phyloP scores from a whole-genome alignment of 2,113 vertebrate species.

The Varanus komodoensis region DNA sequence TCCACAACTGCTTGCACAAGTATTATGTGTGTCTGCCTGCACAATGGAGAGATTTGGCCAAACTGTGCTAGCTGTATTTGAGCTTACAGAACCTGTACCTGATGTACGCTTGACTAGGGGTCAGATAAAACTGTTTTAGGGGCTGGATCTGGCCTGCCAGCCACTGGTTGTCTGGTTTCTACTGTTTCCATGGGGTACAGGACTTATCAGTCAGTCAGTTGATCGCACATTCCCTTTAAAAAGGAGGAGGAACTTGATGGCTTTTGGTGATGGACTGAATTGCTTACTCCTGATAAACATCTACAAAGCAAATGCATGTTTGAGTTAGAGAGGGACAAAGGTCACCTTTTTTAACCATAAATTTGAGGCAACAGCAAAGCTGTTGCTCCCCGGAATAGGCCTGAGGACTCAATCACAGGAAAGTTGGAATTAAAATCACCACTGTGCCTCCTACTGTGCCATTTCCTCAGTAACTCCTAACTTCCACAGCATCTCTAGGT shows the following conservation, averaged over 20 bases:
- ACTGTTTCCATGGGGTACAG: not conserved
- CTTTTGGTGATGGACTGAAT: not conserved
- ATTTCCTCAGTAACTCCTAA: not conserved
- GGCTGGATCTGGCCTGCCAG: not conserved
- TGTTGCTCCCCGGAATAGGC: constrained; percentile 12
- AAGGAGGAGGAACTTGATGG: not conserved
- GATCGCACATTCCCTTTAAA: not conserved
- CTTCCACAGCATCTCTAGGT: not conserved
- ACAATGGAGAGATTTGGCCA: too few relatives aligned
- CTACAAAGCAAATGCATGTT: not conserved
- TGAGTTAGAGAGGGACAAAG: not conserved
- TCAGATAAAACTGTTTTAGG: not conserved
- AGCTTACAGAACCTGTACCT: not conserved
- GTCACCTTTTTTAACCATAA: constrained; percentile 17
- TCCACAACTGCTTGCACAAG: too few relatives aligned
- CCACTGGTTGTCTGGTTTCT: not conserved
- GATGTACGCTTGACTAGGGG: not conserved
- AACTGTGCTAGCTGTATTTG: too few relatives aligned
- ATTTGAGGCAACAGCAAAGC: not conserved
- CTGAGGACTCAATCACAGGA: constrained; percentile 22
- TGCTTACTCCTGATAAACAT: not conserved
- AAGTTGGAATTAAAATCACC: not conserved
- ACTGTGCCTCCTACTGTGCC: not conserved
- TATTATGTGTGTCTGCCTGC: too few relatives aligned
- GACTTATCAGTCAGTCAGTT: not conserved